A percentile compares a stretch with the other conserved stretches of the same genome.
Conservation (phyloP, 2,113 vertebrate species). For the Mustelus asterias region DNA sequence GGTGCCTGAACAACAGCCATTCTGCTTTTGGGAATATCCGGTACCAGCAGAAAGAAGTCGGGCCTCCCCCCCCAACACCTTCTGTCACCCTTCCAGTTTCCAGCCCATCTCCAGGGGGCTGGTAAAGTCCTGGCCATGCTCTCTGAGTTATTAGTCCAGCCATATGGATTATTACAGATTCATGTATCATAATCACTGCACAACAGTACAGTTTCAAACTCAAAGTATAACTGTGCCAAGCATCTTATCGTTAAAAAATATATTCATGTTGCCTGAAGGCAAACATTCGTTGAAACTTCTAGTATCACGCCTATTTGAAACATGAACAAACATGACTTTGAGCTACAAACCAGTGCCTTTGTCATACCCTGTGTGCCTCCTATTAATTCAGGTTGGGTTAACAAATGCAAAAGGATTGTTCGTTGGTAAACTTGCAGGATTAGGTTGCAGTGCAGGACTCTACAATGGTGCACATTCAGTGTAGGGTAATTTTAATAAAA, state of each 20-base stretch:
- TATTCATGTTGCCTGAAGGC: neutral
- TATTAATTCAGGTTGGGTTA: slow-evolving; percentile 20
- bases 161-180: neutral
- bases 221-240: neutral
- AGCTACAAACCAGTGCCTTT: neutral
- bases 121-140: neutral
- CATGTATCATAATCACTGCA: neutral
- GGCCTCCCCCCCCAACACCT: neutral
- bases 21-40: neutral
- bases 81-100: neutral
- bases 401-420: slow-evolving; percentile 30
- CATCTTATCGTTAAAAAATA: neutral
- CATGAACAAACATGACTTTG: slow-evolving; percentile 22
- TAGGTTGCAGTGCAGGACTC: neutral
- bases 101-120: too few relatives aligned
- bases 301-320: slow-evolving; percentile 12
- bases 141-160: neutral
- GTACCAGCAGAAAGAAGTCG: neutral
- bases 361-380: neutral
- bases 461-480: neutral
- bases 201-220: neutral
- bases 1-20: neutral
- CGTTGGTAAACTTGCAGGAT: neutral
- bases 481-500: too few relatives aligned
- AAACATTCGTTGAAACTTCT: slow-evolving; percentile 1